Evolutionary conservation across 2,113 vertebrate species (phyloP).

Genomic region (Albula glossodonta): DNA sequence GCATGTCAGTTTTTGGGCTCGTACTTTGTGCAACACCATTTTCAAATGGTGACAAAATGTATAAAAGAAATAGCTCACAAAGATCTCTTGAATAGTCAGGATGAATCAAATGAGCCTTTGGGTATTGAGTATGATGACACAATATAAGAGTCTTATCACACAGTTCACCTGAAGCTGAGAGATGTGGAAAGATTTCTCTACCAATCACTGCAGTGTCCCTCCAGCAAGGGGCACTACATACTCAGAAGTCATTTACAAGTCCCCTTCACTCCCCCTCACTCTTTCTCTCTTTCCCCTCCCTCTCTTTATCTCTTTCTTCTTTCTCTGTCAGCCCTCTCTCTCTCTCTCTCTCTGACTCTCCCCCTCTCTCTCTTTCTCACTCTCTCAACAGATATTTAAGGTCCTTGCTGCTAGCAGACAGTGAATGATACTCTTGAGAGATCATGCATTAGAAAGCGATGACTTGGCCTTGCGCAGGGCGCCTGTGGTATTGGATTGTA

Average conservation of each 20-base stretch:
- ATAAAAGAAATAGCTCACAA: no score
- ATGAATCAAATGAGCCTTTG: no score
- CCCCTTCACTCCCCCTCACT: slow-evolving; percentile 45
- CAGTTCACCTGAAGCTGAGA: not conserved
- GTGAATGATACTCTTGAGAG: not conserved
- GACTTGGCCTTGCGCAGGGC: not conserved
- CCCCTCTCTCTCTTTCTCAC: not conserved
- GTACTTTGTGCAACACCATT: no score
- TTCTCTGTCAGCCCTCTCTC: not conserved
- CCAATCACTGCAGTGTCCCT: slow-evolving; percentile 6
- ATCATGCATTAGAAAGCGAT: not conserved
- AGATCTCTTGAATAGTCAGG: no score
- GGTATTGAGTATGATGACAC: not conserved
- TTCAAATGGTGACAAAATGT: no score
- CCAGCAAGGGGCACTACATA: slow-evolving; percentile 27
- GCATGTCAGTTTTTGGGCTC: no score
- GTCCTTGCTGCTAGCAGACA: not conserved
- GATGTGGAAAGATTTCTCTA: slow-evolving; percentile 4
- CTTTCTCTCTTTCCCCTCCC: not conserved
- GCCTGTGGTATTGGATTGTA: not conserved
- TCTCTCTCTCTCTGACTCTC: not conserved
- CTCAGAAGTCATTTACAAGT: slow-evolving; percentile 33
- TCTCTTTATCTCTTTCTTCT: not conserved
- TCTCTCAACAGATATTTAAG: not conserved
- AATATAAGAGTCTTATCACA: not conserved